Conservation (phyloP, 2,113 vertebrate genomes). For the Lagopus muta region DNA sequence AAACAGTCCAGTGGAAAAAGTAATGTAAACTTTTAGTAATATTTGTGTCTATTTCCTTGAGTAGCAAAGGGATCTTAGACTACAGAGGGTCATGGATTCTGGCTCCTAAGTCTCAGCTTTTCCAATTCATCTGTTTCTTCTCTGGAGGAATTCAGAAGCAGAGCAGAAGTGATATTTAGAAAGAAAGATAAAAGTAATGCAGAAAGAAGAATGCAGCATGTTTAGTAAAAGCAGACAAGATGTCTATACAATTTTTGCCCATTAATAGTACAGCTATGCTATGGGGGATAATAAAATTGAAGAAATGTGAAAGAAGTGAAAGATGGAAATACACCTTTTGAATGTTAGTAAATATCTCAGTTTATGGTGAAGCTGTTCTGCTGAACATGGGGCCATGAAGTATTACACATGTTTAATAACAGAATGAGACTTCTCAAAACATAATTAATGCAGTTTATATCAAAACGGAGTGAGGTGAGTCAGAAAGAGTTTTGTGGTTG, state of each 20-base stretch:
- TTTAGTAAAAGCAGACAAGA: background rate
- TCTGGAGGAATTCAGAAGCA: background rate
- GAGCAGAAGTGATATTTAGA: background rate
- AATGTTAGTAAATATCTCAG: background rate
- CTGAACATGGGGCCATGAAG: background rate
- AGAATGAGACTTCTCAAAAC: background rate
- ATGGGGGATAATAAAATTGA: background rate
- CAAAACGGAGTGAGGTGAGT: background rate
- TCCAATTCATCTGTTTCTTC: background rate
- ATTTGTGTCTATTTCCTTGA: background rate
- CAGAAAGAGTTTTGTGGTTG: conserved; percentile 47
- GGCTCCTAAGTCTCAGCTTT: background rate
- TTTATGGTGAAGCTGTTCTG: background rate
- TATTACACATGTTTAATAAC: background rate
- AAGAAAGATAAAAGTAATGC: background rate
- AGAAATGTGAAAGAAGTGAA: background rate
- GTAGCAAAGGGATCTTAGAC: background rate
- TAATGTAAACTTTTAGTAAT: background rate
- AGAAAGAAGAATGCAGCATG: background rate
- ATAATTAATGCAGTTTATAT: background rate
- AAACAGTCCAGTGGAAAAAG: background rate
- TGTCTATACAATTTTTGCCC: background rate
- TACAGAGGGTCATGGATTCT: background rate
- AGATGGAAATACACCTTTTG: background rate
- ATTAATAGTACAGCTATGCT: background rate